Base-by-base conservation (phyloP, 2,797 vertebrate species). In the Myripristis murdjan region DNA sequence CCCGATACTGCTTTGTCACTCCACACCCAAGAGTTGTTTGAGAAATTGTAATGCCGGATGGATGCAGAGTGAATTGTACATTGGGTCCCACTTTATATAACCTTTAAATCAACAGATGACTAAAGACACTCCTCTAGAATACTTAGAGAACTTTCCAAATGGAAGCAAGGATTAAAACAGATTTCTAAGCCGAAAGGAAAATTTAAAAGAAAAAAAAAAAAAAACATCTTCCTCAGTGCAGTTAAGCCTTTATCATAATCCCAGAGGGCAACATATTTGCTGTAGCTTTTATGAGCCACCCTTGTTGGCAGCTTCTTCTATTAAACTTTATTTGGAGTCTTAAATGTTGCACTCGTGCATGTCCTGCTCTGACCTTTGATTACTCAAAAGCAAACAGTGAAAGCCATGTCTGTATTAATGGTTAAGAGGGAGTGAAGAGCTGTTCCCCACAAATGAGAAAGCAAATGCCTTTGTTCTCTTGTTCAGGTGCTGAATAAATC, bases 401-500 rank as follows among this genome's bases (percentile, higher is more conserved):
- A 26, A 60, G 44, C 12, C 15, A 31, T 11, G 15, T 31, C 23
- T 28, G n/a, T 28, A 28, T 60, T 46, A 44, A 8, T 15, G 4
- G 43, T n/a, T 23, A 28, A 6, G 39, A 7, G 23, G 24, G 20
- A 57, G 14, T 31, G 7, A n/a, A 1, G 44, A 43, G 43, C 49
- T 81, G 75, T 55, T 28, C 47, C 66, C 53, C 64, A 57, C 72
- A 77, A 64, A 46, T 74, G 70, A 68, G 53, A 44, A 58, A 74
- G 26, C 2, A 20, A 47, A 53, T 54, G 44, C 15, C 70, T 80
- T 82, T n/a, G 70, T 84, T 80, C 67, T 82, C 31, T 33, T 24
- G 48, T 58, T 82, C 12, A 11, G 24, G 26, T 9, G 20, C 1
- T 54, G 74, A 76, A 81, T 70, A 77, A 61, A 73, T 77, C 61